Conservation (phyloP, 1,140 invertebrate species). For the Camponotus vicinus region DNA sequence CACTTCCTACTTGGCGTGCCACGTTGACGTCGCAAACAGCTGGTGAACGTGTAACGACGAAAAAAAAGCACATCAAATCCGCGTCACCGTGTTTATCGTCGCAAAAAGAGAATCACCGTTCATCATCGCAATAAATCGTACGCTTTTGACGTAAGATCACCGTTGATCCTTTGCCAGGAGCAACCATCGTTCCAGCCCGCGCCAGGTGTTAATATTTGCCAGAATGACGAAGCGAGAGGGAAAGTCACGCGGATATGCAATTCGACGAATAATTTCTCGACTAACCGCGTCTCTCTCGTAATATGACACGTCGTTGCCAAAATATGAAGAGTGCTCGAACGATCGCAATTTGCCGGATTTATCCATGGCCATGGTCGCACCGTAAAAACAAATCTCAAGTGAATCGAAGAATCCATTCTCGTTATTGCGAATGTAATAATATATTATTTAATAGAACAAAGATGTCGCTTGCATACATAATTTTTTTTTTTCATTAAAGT, state of each 20-base stretch:
- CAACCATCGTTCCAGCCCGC: background rate
- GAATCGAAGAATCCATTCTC: background rate
- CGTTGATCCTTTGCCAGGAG: conserved; percentile 16
- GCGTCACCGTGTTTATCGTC: conserved; percentile 4
- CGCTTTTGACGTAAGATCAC: conserved; percentile 8
- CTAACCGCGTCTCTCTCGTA: background rate
- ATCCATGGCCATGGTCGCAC: conserved; percentile 37
- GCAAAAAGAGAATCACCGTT: conserved; percentile 11
- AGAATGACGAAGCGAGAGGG: conserved; percentile 31
- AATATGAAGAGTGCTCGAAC: conserved; percentile 10
- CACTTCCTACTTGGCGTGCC: background rate
- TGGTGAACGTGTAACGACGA: background rate
- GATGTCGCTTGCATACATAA: background rate
- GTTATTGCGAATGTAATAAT: background rate
- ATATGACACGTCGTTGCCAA: conserved; percentile 47
- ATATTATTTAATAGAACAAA: background rate
- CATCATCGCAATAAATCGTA: conserved; percentile 11
- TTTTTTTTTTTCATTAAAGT: background rate
- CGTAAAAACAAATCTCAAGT: background rate
- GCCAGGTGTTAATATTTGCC: conserved; percentile 13
- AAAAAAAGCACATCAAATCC: conserved; percentile 10
- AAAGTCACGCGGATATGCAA: conserved; percentile 15
- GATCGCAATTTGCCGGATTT: conserved; percentile 46
- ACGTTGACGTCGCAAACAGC: conserved; percentile 18
- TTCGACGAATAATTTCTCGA: conserved; percentile 23